Evolutionary conservation across 2,113 vertebrate genomes (phyloP), one percentile per base, ranked within the genome.

Genomic region (Gymnocephalus cernua): DNA sequence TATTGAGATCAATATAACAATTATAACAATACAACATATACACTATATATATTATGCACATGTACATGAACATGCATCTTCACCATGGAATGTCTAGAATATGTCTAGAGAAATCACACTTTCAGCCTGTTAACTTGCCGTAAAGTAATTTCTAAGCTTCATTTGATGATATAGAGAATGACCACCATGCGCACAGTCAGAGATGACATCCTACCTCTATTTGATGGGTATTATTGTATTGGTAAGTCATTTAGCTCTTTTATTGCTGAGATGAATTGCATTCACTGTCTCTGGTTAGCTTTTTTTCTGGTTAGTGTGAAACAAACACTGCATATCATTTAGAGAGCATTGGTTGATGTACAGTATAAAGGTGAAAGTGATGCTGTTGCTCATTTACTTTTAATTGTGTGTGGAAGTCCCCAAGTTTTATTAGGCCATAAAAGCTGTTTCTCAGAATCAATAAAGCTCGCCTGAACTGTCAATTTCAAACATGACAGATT

Each of bases 341-440:
- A 13, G 12, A 51, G 13, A 53, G n/a, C 16, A 27, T 10, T 14
- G 21, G 11, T 27, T 59, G 45, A 51, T 44, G 13, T 8, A n/a
- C 12, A 21, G 19, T 58, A 14, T 64, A 21, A 59, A 45, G 8
- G 5, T 58, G 14, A 66, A 53, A 32, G 32, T 48, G 4, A 61
- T 29, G 5, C 48, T 69, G 75, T 69, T 69, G 27, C 16, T 88
- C 45, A 72, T 18, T 88, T 68, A 77, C 38, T 44, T 78, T 63
- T 58, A 14, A 54, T 61, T 50, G 18, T 29, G 4, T 62, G 0
- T 73, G 65, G 65, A 86, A 86, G 6, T 85, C 25, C 61, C 77
- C 74, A 18, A n/a, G 4, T 59, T 81, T 90, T 81, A 89, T 83
- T 0, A 18, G 45, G 11, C 27, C 59, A 69, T 84, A 86, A 90